A percentile compares a stretch with the other conserved stretches of the same genome.
Conservation (phyloP, 2,113 vertebrate species). For the Calcarius ornatus region DNA sequence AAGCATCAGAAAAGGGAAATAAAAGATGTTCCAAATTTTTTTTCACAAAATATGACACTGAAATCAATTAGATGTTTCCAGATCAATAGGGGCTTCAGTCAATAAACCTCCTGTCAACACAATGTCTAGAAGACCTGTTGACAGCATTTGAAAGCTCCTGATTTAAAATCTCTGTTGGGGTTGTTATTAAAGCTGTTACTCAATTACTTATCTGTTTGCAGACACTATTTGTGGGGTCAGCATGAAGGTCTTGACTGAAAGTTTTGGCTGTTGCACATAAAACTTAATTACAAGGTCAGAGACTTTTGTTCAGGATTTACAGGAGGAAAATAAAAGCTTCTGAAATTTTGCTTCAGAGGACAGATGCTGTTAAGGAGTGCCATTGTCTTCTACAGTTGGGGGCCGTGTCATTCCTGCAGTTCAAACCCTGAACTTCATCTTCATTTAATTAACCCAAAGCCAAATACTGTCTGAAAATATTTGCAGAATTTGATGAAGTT, state of each 20-base stretch:
- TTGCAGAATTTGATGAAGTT: not conserved
- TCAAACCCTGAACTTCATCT: not conserved
- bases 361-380: not conserved
- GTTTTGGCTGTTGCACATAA: not conserved
- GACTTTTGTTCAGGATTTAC: not conserved
- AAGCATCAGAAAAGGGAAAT: constrained; percentile 26
- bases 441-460: not conserved
- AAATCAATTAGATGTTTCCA: constrained; percentile 18
- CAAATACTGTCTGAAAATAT: not conserved
- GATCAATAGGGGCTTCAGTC: constrained; percentile 1
- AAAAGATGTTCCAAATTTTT: constrained; percentile 34
- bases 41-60: constrained; percentile 16
- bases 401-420: not conserved
- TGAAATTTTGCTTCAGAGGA: not conserved
- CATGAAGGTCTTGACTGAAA: not conserved
- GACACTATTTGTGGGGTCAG: not conserved
- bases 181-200: constrained; percentile 1
- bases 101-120: not conserved
- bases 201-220: not conserved
- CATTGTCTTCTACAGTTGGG: not conserved
- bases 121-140: constrained; percentile 4
- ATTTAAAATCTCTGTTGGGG: not conserved
- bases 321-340: constrained; percentile 12
- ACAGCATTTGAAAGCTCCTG: not conserved
- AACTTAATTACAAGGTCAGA: constrained; percentile 20